Evolutionary conservation across 2,113 vertebrate species (phyloP), one percentile per base, ranked within the genome.

Genomic region (Podocnemis expansa): DNA sequence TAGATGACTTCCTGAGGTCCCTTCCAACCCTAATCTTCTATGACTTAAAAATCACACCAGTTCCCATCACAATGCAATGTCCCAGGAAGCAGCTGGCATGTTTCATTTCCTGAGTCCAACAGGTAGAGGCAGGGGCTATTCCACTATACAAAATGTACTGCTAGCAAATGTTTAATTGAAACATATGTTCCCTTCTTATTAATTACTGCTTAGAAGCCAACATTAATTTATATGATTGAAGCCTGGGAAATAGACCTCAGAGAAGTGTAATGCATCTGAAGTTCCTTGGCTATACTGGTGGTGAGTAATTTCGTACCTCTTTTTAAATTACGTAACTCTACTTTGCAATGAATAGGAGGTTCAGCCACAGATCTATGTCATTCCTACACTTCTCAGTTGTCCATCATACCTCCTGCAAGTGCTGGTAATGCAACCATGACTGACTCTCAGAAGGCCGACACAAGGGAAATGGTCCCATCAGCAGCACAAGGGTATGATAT

Each of bases 81-180:
- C 79, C 85, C 89, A 94, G 91, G 94, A 95, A 93, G 89, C 92
- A 97, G 96, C 78, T 93, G 89, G 89, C 84, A 84, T 96, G 94
- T 91, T 95, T 81, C 90, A 96, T 93, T 94, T 93, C 93, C 86
- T 4, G n/a, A 97, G 91, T 78, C 86, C 92, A 19, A 93, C 10
- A 0, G 85, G 60, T 67, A 82, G 73, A 85, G 82, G 92, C 80
- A n/a, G 78, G 82, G 92, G 54, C 93, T 54, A 80, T 94, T 87
- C 93, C 93, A 96, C 96, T 96, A 92, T 51, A 94, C 80, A 88
- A 95, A 96, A 96, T 91, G 95, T 80, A 95, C 78, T 93, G 93
- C 93, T 94, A 94, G 89, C 97, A 95, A 97, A 95, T 91, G 93
- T 97, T 95, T 91, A 90, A 97, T 96, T 94, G 96, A 67, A 97